Conservation (phyloP, 92 coral and sea anemone genomes). For the Parazoanthus darwini region DNA sequence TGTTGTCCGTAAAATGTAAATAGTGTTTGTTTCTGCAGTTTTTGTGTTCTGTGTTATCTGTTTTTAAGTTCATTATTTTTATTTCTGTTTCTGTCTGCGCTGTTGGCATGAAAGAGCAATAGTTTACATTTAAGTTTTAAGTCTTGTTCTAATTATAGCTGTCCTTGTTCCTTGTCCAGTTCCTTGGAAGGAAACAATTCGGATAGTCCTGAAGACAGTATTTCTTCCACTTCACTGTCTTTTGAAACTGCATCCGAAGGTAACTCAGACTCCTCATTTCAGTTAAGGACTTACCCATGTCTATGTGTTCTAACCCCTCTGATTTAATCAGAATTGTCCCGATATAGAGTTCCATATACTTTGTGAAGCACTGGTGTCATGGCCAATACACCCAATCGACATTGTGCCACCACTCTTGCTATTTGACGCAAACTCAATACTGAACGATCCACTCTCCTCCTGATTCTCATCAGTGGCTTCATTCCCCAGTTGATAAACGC, state of each 20-base stretch:
- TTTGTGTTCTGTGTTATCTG: too few species aligned
- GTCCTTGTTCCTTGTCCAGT: neutral
- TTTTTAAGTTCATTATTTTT: too few species aligned
- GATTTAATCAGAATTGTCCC: too few species aligned
- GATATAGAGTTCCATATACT: neutral
- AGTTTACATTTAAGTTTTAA: too few species aligned
- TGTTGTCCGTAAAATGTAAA: too few species aligned
- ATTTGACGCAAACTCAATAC: conserved; percentile 80
- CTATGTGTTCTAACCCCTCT: too few species aligned
- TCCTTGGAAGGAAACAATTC: conserved; percentile 26
- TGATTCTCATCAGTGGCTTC: conserved; percentile 65
- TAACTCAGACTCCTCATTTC: neutral
- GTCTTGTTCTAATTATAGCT: too few species aligned
- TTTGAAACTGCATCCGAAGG: conserved; percentile 27
- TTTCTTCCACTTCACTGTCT: conserved; percentile 36
- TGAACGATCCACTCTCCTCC: conserved; percentile 81
- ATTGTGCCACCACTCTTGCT: conserved; percentile 43
- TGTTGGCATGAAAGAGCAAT: too few species aligned
- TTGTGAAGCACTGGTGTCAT: conserved; percentile 22
- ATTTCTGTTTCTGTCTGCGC: too few species aligned
- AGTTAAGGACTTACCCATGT: too few species aligned
- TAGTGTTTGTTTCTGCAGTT: too few species aligned
- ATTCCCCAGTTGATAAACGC: conserved; percentile 65
- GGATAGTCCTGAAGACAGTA: conserved; percentile 24
- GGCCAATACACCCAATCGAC: conserved; percentile 11